These are phyloP conservation scores for Triops longicaudatus DNA, from an alignment of 1,140 invertebrate species.

Conservation along the genomic window DNA sequence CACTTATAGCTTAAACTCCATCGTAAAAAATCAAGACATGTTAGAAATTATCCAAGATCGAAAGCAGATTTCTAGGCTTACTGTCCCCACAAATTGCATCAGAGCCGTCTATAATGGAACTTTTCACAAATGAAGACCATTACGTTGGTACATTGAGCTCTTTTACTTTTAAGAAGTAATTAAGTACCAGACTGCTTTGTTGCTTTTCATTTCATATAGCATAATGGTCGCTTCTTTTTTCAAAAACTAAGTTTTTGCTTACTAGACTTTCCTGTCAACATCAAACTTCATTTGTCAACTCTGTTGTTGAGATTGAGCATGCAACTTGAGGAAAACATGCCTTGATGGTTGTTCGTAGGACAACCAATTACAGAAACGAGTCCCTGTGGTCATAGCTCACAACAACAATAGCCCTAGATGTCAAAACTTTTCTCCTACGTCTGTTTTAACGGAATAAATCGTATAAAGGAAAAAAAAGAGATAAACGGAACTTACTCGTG, in stretches of 20 bases:
- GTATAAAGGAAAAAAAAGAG: background rate
- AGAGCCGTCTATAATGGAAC: too few species aligned
- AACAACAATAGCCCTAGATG: background rate
- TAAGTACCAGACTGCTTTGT: background rate
- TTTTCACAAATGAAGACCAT: too few species aligned
- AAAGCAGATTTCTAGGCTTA: too few species aligned
- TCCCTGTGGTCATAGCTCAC: background rate
- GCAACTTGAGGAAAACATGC: background rate
- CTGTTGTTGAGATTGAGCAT: slow-evolving; percentile 3
- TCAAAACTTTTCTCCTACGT: background rate
- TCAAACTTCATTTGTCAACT: slow-evolving; percentile 15
- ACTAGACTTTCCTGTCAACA: background rate
- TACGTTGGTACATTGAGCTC: too few species aligned
- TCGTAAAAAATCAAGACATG: too few species aligned
- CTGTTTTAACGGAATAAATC: background rate
- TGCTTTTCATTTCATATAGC: background rate
- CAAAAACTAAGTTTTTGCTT: background rate
- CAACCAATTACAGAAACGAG: background rate
- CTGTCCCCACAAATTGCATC: too few species aligned
- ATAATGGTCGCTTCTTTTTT: background rate
- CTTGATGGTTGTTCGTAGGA: background rate
- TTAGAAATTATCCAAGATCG: too few species aligned
- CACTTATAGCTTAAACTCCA: too few species aligned
- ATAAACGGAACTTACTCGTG: background rate
- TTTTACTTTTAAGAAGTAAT: too few species aligned